These are phyloP conservation scores for Chaetogeoica ovagalla DNA, from an alignment of 2,888 invertebrate genomes.

Conservation along the genomic window DNA sequence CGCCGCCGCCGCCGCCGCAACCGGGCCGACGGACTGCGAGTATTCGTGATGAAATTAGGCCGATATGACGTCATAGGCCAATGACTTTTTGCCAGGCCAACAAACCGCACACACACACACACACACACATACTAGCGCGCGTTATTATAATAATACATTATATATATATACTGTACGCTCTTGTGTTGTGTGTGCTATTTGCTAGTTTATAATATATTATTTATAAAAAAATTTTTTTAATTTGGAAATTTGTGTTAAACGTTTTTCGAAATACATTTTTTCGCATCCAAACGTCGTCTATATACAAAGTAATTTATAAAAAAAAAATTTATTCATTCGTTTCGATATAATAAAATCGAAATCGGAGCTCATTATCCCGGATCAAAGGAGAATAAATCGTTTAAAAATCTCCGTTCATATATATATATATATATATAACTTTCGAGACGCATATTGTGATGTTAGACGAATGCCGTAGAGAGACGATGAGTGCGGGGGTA, in stretches of 20 bases:
- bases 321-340: neutral
- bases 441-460: too few relatives aligned
- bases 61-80: slow-evolving; percentile 52
- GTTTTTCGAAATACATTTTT: slow-evolving; percentile 13
- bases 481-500: too few relatives aligned
- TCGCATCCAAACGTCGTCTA: neutral
- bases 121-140: neutral
- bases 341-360: neutral
- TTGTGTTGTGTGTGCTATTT: neutral
- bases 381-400: too few relatives aligned
- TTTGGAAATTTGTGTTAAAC: neutral
- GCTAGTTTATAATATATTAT: neutral
- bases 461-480: too few relatives aligned
- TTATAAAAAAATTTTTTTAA: too few relatives aligned
- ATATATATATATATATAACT: too few relatives aligned
- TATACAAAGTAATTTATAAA: too few relatives aligned
- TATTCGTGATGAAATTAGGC: slow-evolving; percentile 52
- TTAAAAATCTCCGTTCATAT: too few relatives aligned
- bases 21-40: slow-evolving; percentile 36
- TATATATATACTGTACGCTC: neutral
- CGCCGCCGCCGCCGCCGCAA: slow-evolving; percentile 18
- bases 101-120: slow-evolving; percentile 8
- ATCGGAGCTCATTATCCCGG: too few relatives aligned
- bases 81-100: slow-evolving; percentile 49
- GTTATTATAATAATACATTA: neutral